Percentiles rank a stretch among this genome's conserved stretches.
Conservation (phyloP, 2,888 invertebrate genomes). For the Zygogramma bicolorata region DNA sequence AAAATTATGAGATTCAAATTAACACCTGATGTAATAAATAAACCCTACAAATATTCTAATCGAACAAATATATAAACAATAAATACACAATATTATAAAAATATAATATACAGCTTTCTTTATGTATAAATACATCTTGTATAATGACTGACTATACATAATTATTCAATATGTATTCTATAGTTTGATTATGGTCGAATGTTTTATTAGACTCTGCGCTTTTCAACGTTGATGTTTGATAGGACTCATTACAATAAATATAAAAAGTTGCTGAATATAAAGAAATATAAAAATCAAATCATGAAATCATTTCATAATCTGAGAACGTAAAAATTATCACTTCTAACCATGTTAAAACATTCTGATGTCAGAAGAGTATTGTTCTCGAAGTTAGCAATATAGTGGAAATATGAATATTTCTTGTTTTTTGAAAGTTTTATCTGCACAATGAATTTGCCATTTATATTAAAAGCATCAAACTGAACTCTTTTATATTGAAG, state of each 20-base stretch:
- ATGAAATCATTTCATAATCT: too few relatives aligned
- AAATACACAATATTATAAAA: slow-evolving; percentile 63
- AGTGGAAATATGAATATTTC: too few relatives aligned
- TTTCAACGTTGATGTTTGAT: neutral
- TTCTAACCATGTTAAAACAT: too few relatives aligned
- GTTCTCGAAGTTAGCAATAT: too few relatives aligned
- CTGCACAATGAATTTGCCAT: too few relatives aligned
- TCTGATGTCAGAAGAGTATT: too few relatives aligned
- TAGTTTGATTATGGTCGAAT: slow-evolving; percentile 47
- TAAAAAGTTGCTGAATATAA: neutral
- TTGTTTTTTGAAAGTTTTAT: too few relatives aligned
- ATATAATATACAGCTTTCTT: slow-evolving; percentile 62
- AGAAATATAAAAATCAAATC: neutral
- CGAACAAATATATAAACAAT: slow-evolving; percentile 60
- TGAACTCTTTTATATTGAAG: too few relatives aligned
- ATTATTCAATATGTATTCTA: slow-evolving; percentile 49
- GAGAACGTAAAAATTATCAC: too few relatives aligned
- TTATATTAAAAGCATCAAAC: too few relatives aligned
- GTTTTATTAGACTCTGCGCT: slow-evolving; percentile 7
- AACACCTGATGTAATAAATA: slow-evolving; percentile 37
- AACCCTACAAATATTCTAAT: slow-evolving; percentile 49
- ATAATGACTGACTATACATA: slow-evolving; percentile 54
- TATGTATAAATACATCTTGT: slow-evolving; percentile 39
- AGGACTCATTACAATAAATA: neutral
- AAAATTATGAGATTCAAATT: slow-evolving; percentile 24